A percentile compares a stretch with the other conserved stretches of the same genome.
Evolutionary conservation across 2,888 invertebrate genomes (phyloP).

Genomic region (Panzeria rudis): DNA sequence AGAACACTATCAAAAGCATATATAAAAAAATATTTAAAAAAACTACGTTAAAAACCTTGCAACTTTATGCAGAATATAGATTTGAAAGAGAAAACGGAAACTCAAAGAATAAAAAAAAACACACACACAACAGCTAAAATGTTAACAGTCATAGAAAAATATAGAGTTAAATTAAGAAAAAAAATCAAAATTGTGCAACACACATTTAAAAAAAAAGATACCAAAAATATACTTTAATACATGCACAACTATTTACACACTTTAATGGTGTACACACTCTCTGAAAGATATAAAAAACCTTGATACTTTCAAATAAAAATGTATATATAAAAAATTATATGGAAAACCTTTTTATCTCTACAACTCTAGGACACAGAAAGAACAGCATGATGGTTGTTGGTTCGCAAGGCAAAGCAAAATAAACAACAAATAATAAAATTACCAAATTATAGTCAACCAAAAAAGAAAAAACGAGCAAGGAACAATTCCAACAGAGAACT

Average conservation of each 20-base stretch:
- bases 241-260: conserved; percentile 36
- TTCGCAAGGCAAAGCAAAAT: neutral
- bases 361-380: conserved; percentile 1
- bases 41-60: no score
- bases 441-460: conserved; percentile 53
- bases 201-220: neutral
- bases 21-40: neutral
- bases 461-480: neutral
- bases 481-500: conserved; percentile 37
- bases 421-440: conserved; percentile 61
- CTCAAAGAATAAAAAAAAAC: neutral
- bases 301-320: conserved; percentile 32
- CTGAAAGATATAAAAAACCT: neutral
- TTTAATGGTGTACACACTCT: neutral
- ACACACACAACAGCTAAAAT: neutral
- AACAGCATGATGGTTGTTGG: neutral
- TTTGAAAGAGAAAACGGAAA: conserved; percentile 32
- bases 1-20: neutral
- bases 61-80: neutral
- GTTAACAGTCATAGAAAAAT: neutral
- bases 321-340: neutral
- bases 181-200: neutral
- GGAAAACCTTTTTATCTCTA: conserved; percentile 45
- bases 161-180: neutral
- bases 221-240: conserved; percentile 9